These are phyloP conservation scores for Tretioscincus oriximinensis DNA, from an alignment of 2,113 vertebrate genomes.

Conservation along the genomic window DNA sequence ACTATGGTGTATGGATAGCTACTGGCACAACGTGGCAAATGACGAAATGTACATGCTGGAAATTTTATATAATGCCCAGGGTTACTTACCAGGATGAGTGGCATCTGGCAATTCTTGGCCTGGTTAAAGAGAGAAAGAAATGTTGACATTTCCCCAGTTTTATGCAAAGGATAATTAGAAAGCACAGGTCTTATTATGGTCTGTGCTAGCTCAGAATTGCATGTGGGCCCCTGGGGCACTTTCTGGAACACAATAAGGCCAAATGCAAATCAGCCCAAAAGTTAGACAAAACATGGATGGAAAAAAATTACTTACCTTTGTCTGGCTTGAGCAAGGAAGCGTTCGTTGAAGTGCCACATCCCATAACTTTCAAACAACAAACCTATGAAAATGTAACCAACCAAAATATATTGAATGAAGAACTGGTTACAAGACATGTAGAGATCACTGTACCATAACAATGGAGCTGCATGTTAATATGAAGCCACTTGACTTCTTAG, in stretches of 20 bases:
- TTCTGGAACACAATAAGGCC: too few relatives aligned
- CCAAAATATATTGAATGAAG: neutral
- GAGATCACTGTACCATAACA: too few relatives aligned
- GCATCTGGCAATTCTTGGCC: conserved; percentile 24
- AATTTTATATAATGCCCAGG: neutral
- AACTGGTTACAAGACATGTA: neutral
- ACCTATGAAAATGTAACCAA: neutral
- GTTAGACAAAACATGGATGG: neutral
- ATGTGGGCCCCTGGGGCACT: too few relatives aligned
- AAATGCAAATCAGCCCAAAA: neutral
- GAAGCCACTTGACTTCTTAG: too few relatives aligned
- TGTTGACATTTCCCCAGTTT: neutral
- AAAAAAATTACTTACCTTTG: conserved; percentile 54
- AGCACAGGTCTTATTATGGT: too few relatives aligned
- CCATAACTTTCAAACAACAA: conserved; percentile 51
- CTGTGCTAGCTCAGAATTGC: too few relatives aligned
- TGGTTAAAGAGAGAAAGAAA: conserved; percentile 10
- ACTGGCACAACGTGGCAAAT: too few relatives aligned
- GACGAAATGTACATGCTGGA: too few relatives aligned
- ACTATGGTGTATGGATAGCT: too few relatives aligned
- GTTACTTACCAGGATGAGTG: conserved; percentile 24
- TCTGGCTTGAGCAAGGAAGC: conserved; percentile 69
- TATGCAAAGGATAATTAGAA: neutral
- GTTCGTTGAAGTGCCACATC: conserved; percentile 60
- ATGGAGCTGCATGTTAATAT: too few relatives aligned